Evolutionary conservation across 2,797 vertebrate species (phyloP).

Genomic region (Podarcis siculus): DNA sequence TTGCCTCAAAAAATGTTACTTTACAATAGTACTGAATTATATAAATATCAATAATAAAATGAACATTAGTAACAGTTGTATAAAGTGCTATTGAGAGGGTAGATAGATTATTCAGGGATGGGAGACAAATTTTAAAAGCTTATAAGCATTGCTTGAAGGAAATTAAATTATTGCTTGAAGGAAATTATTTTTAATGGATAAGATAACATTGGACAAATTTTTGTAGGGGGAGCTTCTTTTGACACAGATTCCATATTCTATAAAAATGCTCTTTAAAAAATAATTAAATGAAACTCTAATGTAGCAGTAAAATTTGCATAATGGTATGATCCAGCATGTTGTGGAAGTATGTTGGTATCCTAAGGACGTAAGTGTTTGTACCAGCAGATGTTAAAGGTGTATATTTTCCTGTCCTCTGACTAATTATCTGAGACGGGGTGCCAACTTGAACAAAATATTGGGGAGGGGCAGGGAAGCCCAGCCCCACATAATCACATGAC

Average conservation of each 20-base stretch:
- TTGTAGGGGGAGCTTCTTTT: conserved; percentile 25
- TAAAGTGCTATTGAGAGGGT: conserved; percentile 9
- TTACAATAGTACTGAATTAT: conserved; percentile 33
- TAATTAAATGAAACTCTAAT: conserved; percentile 60
- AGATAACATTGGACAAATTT: background rate
- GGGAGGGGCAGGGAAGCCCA: too few species aligned
- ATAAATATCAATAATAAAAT: conserved; percentile 26
- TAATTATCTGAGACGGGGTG: conserved; percentile 36
- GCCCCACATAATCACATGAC: too few species aligned
- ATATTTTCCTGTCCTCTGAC: conserved; percentile 52
- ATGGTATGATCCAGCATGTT: background rate
- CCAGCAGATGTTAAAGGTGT: conserved; percentile 33
- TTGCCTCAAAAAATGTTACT: conserved; percentile 36
- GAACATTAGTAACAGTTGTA: conserved; percentile 24
- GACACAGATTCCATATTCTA: conserved; percentile 10
- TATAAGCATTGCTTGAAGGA: background rate
- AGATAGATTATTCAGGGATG: conserved; percentile 34
- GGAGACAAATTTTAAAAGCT: background rate
- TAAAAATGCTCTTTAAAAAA: conserved; percentile 52
- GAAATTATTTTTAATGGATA: conserved; percentile 26
- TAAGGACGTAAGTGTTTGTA: background rate
- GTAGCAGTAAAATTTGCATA: conserved; percentile 51
- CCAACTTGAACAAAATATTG: background rate
- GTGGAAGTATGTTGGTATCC: background rate
- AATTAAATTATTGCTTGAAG: background rate